These are phyloP conservation scores for Drosophila kanekoi DNA, from an alignment of 2,888 invertebrate genomes.

Conservation along the genomic window DNA sequence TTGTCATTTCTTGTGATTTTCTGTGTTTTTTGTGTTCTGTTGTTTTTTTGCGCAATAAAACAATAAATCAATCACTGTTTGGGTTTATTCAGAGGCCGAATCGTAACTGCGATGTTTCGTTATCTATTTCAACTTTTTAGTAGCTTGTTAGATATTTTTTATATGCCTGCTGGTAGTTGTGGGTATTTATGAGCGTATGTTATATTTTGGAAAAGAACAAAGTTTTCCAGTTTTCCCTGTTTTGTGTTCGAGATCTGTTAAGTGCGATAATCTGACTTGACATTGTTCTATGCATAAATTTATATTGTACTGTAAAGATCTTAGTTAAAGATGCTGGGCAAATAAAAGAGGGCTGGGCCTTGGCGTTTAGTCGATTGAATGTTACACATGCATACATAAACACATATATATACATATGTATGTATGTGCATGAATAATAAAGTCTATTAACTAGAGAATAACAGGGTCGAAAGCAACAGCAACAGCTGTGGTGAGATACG, in stretches of 20 bases:
- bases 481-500: constrained; percentile 66
- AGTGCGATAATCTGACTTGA: constrained; percentile 56
- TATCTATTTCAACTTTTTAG: constrained; percentile 69
- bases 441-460: constrained; percentile 62
- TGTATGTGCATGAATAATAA: constrained; percentile 21
- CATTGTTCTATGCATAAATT: constrained; percentile 57
- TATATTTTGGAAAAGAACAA: constrained; percentile 25
- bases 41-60: constrained; percentile 74
- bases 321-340: constrained; percentile 55
- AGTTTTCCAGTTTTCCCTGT: constrained; percentile 24
- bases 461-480: constrained; percentile 54
- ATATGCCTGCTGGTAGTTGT: constrained; percentile 35
- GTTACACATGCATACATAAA: background rate
- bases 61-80: constrained; percentile 75
- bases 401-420: background rate
- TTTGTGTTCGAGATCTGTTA: constrained; percentile 59
- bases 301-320: constrained; percentile 53
- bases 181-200: constrained; percentile 44
- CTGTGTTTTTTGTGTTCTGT: constrained; percentile 17
- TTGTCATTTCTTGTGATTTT: constrained; percentile 54
- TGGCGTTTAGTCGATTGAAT: background rate
- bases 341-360: constrained; percentile 24
- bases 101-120: constrained; percentile 40
- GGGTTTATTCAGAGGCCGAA: constrained; percentile 39
- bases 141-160: constrained; percentile 58